These are phyloP conservation scores for Bibio marci DNA, from an alignment of 2,888 invertebrate species.

Conservation along the genomic window DNA sequence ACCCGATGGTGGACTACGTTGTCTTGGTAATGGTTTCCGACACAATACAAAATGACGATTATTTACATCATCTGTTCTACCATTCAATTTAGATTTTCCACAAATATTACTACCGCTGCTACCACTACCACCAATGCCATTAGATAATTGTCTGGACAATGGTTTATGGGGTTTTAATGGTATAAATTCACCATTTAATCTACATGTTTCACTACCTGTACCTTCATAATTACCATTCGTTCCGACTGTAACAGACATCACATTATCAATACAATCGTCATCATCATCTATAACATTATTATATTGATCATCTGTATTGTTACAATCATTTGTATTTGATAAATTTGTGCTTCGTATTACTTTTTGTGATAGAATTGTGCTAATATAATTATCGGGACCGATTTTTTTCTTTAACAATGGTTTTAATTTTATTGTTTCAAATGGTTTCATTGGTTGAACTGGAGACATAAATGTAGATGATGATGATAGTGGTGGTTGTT, in stretches of 20 bases:
- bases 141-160: conserved; percentile 45
- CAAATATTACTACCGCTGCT: conserved; percentile 17
- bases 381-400: conserved; percentile 56
- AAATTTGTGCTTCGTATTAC: neutral
- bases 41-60: conserved; percentile 13
- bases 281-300: too few species aligned
- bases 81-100: neutral
- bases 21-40: conserved; percentile 17
- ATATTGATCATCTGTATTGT: conserved; percentile 5
- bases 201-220: conserved; percentile 10
- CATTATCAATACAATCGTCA: conserved; percentile 33
- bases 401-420: conserved; percentile 45
- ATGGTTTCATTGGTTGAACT: conserved; percentile 12
- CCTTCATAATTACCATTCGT: conserved; percentile 31
- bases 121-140: conserved; percentile 19
- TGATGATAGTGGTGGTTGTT: too few species aligned
- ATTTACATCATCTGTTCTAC: conserved; percentile 10
- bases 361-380: conserved; percentile 36
- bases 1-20: conserved; percentile 28
- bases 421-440: conserved; percentile 32
- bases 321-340: conserved; percentile 2
- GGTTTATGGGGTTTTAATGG: conserved; percentile 47
- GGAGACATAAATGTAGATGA: too few species aligned
- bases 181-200: conserved; percentile 17
- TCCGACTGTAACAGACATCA: too few species aligned